Evolutionary conservation across 2,888 invertebrate genomes (phyloP).

Genomic region (Tinea semifulvella): DNA sequence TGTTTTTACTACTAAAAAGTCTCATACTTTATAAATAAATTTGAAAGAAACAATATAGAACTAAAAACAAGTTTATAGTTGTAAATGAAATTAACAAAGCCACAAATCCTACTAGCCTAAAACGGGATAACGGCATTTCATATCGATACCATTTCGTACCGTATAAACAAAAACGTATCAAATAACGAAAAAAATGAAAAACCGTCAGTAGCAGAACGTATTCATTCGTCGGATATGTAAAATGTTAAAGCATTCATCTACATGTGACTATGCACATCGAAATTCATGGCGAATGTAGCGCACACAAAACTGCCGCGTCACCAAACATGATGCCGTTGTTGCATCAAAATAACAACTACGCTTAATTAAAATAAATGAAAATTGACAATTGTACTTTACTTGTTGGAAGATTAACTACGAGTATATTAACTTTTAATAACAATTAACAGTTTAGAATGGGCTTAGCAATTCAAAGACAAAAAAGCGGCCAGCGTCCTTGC

Average conservation of each 20-base stretch:
- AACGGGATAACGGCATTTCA: neutral
- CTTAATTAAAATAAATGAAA: constrained; percentile 56
- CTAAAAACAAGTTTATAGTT: too few species aligned
- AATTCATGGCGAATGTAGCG: constrained; percentile 52
- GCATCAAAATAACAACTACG: constrained; percentile 52
- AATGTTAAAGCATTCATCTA: constrained; percentile 63
- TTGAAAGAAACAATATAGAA: too few species aligned
- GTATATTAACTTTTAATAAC: too few species aligned
- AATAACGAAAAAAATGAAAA: constrained; percentile 51
- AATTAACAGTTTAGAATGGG: too few species aligned
- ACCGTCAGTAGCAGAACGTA: constrained; percentile 42
- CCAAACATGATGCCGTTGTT: constrained; percentile 36
- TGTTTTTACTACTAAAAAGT: too few species aligned
- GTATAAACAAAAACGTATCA: constrained; percentile 46
- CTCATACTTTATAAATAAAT: too few species aligned
- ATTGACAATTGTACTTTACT: constrained; percentile 24
- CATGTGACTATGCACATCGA: constrained; percentile 45
- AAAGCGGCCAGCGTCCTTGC: too few species aligned
- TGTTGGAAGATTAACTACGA: neutral
- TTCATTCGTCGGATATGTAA: constrained; percentile 61
- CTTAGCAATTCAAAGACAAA: too few species aligned
- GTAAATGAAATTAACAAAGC: too few species aligned
- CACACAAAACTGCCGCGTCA: constrained; percentile 47
- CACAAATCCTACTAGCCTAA: too few species aligned
- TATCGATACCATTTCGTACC: neutral